Base-by-base conservation (phyloP, 2,888 invertebrate species). In the Calliphora vomitoria region DNA sequence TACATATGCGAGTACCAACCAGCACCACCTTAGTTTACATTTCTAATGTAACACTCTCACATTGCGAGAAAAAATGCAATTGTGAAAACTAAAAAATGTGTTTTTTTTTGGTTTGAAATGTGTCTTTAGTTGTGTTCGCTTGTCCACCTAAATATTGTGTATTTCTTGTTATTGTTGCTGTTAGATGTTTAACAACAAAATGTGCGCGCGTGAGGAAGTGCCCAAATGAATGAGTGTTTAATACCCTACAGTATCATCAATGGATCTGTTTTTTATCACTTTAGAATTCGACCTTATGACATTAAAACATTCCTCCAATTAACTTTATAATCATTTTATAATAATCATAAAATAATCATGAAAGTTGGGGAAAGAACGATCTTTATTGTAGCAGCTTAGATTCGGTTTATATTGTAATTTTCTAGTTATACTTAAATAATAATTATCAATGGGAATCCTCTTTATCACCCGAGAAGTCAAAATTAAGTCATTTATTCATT, bases 141-240 rank as follows among this genome's bases (percentile, higher is more conserved):
- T 82, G 75, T 82, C 75, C 82, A 82, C 75, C 75, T 82, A 60
- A 82, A 82, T 69, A 68, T 68, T 82, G 13, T 82, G 75, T 82
- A 50, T 68, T 82, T 75, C 58, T 75, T 75, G 75, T 58, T 82
- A 75, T 68, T 68, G 75, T 82, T 68, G 38, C 68, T 75, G 68
- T 75, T 82, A 75, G 50, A 60, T 82, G 68, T 60, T 68, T 68
- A 75, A 75, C 68, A 60, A 47, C 13, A 68, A 68, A 68, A 75
- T 68, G n/a, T 60, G 53, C 38, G 72, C 81, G 68, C 53, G 58
- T 81, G 64, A 74, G 64, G 72, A 68, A 60, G 58, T 75, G 47
- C 60, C 58, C 58, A 69, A 60, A 38, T 47, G 31, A 71, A 69
- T 60, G 47, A 79, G 35, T 58, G 35, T 31, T 68, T 31, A n/a